Percentiles rank a stretch among this genome's conserved stretches.
Evolutionary conservation across 1,140 invertebrate species (phyloP).

Genomic region (Drosophila willistoni): DNA sequence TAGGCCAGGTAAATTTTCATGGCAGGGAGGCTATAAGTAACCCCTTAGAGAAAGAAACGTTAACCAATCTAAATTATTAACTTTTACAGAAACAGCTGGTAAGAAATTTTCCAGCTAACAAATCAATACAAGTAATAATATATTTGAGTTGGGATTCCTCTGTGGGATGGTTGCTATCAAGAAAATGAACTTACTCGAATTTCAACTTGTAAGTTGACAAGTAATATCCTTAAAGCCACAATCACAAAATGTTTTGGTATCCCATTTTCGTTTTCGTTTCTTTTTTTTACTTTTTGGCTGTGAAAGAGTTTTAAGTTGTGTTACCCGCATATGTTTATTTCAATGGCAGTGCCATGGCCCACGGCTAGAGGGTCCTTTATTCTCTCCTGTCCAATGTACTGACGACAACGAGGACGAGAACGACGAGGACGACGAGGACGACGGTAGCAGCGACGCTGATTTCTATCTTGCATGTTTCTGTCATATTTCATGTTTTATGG

Average conservation of each 20-base stretch:
- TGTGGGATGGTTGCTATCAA: too few relatives aligned
- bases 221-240: slow-evolving; percentile 13
- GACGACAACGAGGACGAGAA: background rate
- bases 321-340: slow-evolving; percentile 6
- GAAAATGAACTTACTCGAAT: background rate
- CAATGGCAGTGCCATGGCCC: slow-evolving; percentile 4
- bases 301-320: slow-evolving; percentile 8
- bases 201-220: slow-evolving; percentile 2
- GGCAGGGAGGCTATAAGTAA: too few relatives aligned
- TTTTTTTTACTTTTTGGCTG: background rate
- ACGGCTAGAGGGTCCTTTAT: slow-evolving; percentile 1
- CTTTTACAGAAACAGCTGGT: background rate
- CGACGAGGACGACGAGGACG: slow-evolving; percentile 18
- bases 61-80: too few relatives aligned
- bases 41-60: too few relatives aligned
- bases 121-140: background rate
- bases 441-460: slow-evolving; percentile 44
- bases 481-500: slow-evolving; percentile 62
- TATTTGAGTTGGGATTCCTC: background rate
- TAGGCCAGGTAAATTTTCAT: too few relatives aligned
- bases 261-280: background rate
- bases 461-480: slow-evolving; percentile 58
- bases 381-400: slow-evolving; percentile 25
- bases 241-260: background rate
- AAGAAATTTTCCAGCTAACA: background rate